phyloP scores from a whole-genome alignment of 2,113 vertebrate species.

The Bubo blakistoni region DNA sequence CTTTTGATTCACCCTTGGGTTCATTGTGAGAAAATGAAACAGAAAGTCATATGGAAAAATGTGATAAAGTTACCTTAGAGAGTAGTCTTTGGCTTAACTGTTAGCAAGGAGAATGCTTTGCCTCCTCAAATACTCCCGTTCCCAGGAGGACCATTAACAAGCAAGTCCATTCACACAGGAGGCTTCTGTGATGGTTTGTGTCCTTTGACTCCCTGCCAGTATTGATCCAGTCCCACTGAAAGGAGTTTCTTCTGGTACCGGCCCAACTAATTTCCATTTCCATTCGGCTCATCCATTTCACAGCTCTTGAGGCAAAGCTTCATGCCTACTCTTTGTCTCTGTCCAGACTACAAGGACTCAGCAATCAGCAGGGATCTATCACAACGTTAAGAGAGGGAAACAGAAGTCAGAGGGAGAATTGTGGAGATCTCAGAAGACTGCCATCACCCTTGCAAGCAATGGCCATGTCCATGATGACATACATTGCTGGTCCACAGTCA shows the following conservation, averaged over 20 bases:
- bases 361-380: neutral
- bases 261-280: neutral
- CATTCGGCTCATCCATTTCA: neutral
- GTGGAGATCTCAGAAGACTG: neutral
- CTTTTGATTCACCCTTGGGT: neutral
- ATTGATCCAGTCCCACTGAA: neutral
- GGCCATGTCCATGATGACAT: rapidly evolving
- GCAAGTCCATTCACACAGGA: neutral
- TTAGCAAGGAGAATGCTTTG: neutral
- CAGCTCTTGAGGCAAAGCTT: neutral
- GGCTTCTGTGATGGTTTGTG: neutral
- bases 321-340: neutral
- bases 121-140: neutral
- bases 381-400: neutral
- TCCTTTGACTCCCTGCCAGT: neutral
- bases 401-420: neutral
- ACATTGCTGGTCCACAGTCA: neutral
- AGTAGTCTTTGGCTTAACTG: neutral
- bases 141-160: neutral
- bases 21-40: neutral
- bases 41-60: neutral
- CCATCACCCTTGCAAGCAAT: neutral
- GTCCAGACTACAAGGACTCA: neutral
- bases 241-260: neutral
- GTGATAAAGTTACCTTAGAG: neutral